Percentiles rank a stretch among this genome's conserved stretches.
phyloP scores from a whole-genome alignment of 2,888 invertebrate species.

The Mycogona germanica region DNA sequence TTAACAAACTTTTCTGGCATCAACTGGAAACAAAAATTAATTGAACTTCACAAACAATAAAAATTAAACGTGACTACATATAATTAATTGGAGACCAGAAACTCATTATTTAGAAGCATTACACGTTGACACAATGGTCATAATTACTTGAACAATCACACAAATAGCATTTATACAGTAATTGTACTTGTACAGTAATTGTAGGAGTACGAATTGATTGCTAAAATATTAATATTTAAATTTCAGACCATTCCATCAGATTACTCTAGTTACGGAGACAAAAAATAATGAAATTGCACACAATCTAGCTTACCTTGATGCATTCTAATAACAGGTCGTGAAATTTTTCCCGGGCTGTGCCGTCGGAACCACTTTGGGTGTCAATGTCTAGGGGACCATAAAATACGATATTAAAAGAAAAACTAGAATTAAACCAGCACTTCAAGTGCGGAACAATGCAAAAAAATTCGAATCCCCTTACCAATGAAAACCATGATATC shows the following conservation, averaged over 20 bases:
- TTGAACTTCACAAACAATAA: not conserved
- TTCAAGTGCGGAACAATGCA: not conserved
- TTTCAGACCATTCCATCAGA: too few species aligned
- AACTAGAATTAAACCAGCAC: not conserved
- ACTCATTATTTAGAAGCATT: not conserved
- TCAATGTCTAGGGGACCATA: too few species aligned
- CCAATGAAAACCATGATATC: slow-evolving; percentile 71
- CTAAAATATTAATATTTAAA: too few species aligned
- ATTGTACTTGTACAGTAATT: too few species aligned
- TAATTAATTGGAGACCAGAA: not conserved
- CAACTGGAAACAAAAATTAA: slow-evolving; percentile 21
- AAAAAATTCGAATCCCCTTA: slow-evolving; percentile 23
- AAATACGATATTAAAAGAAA: too few species aligned
- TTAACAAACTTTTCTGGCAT: slow-evolving; percentile 69
- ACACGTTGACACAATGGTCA: not conserved
- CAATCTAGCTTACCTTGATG: not conserved
- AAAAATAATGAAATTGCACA: not conserved
- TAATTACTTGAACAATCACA: not conserved
- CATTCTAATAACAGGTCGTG: too few species aligned
- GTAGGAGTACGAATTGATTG: too few species aligned
- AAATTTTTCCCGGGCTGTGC: too few species aligned
- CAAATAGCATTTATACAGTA: too few species aligned
- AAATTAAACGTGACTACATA: not conserved
- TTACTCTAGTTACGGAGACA: too few species aligned
- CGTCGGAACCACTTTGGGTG: too few species aligned